These are phyloP conservation scores for Melanocharis versteri DNA, from an alignment of 2,113 vertebrate species.

Conservation along the genomic window DNA sequence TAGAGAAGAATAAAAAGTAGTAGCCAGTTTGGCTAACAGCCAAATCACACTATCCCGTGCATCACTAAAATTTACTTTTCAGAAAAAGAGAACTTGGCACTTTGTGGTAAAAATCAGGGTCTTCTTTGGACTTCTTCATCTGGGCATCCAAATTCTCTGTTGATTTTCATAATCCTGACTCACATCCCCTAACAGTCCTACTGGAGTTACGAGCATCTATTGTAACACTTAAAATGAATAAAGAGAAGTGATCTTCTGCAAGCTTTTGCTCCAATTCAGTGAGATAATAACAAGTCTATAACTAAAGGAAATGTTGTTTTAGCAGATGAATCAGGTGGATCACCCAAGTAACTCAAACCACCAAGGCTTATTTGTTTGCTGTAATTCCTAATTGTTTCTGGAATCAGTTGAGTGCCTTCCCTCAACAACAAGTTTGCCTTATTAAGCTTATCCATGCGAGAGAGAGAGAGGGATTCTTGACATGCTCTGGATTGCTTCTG, in stretches of 20 bases:
- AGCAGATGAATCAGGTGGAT: constrained; percentile 14
- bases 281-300: background rate
- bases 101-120: background rate
- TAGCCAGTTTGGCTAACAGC: background rate
- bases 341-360: constrained; percentile 1
- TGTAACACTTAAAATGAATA: background rate
- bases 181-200: background rate
- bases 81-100: background rate
- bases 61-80: background rate
- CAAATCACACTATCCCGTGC: background rate
- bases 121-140: background rate
- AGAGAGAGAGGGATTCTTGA: background rate
- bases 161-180: background rate
- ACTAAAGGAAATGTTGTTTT: background rate
- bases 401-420: constrained; percentile 29
- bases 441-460: background rate
- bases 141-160: background rate
- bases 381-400: constrained; percentile 36
- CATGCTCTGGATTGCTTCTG: background rate
- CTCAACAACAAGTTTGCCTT: constrained; percentile 22
- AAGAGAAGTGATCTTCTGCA: background rate
- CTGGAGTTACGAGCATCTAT: background rate
- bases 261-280: background rate
- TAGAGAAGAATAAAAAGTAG: background rate
- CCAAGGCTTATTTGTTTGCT: constrained; percentile 31